These are phyloP conservation scores for Drosophila flavopinicola DNA, from an alignment of 2,888 invertebrate species.

Conservation along the genomic window DNA sequence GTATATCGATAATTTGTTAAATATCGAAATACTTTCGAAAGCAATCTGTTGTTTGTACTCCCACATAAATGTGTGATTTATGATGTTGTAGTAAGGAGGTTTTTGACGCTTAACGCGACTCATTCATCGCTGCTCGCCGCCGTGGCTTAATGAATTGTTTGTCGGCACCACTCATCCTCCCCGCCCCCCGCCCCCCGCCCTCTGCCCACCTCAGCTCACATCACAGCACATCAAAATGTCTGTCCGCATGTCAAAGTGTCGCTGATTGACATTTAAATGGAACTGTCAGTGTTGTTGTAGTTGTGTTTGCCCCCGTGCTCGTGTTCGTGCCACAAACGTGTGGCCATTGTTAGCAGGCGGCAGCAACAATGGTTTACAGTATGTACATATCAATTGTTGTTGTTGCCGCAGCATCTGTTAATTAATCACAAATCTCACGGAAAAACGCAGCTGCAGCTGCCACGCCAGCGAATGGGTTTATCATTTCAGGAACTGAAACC, in stretches of 20 bases:
- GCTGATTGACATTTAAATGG: conserved; percentile 76
- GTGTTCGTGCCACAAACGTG: conserved; percentile 49
- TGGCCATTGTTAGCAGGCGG: conserved; percentile 45
- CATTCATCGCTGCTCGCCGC: conserved; percentile 1
- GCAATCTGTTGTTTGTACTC: not conserved
- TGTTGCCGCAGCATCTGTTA: conserved; percentile 42
- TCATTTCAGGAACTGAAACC: conserved; percentile 16
- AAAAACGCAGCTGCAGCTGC: conserved; percentile 43
- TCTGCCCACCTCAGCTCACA: not conserved
- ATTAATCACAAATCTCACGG: conserved; percentile 56
- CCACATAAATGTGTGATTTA: not conserved
- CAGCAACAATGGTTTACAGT: conserved; percentile 41
- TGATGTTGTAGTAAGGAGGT: not conserved
- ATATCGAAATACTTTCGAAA: not conserved
- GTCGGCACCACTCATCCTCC: not conserved
- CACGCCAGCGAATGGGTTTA: conserved; percentile 27
- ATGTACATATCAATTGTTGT: conserved; percentile 37
- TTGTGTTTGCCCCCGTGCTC: conserved; percentile 31
- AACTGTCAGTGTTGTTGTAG: conserved; percentile 61
- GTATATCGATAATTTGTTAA: not conserved
- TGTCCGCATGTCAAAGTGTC: conserved; percentile 55
- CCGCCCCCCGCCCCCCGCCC: not conserved
- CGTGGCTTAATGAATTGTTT: conserved; percentile 14
- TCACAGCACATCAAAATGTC: conserved; percentile 34
- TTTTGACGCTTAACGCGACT: not conserved